A percentile compares a stretch with the other conserved stretches of the same genome.
These are phyloP conservation scores for Dinoponera quadriceps DNA, from an alignment of 1,140 invertebrate species.

Conservation along the genomic window DNA sequence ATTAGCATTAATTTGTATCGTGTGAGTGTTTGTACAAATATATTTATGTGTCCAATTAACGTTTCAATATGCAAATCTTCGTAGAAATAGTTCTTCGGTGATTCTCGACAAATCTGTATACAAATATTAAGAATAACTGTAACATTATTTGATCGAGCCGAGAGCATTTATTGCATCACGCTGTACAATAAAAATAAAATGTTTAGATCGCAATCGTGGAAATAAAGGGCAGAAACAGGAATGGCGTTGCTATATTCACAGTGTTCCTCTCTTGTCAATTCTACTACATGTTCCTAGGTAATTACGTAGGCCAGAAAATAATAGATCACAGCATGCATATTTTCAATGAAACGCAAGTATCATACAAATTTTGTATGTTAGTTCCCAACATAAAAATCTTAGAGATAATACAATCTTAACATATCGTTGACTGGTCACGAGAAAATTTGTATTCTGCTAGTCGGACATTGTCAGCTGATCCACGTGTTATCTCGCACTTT, in stretches of 20 bases:
- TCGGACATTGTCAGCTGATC: no score
- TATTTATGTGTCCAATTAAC: background rate
- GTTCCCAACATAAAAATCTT: no score
- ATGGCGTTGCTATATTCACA: background rate
- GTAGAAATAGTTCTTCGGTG: no score
- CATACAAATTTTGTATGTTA: no score
- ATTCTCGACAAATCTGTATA: no score
- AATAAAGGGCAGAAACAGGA: background rate
- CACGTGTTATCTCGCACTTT: no score
- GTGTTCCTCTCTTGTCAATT: slow-evolving; percentile 29
- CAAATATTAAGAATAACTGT: no score
- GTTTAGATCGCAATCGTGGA: background rate
- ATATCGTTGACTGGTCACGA: no score
- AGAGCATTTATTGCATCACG: background rate
- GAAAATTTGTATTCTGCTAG: no score
- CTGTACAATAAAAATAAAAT: background rate
- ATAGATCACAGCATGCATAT: slow-evolving; percentile 24
- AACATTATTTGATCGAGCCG: no score
- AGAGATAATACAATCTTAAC: no score
- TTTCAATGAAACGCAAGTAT: slow-evolving; percentile 21
- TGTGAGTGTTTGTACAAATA: slow-evolving; percentile 25
- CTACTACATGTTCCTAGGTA: slow-evolving; percentile 40
- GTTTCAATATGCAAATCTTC: background rate
- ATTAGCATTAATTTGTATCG: slow-evolving; percentile 32
- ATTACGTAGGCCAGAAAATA: slow-evolving; percentile 34